Conservation (phyloP, 2,797 vertebrate species). For the Halcyon smyrnensis region DNA sequence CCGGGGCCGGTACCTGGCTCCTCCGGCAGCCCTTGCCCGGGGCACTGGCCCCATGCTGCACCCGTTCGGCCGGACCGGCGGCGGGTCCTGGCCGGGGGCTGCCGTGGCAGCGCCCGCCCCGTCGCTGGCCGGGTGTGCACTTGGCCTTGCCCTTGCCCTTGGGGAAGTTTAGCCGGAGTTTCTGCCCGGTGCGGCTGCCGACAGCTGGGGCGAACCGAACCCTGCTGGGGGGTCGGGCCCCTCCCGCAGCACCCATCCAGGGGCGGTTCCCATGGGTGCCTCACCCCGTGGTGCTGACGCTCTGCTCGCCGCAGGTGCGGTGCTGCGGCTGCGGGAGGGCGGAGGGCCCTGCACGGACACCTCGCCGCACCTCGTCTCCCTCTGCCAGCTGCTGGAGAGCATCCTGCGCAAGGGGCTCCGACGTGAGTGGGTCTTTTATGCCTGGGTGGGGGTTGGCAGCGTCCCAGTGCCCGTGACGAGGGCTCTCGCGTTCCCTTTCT, state of each 20-base stretch:
- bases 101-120: not conserved
- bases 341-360: constrained; percentile 72
- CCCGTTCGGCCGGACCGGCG: not conserved
- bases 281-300: not conserved
- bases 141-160: too few species aligned
- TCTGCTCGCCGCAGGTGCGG: constrained; percentile 69
- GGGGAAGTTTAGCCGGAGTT: not conserved
- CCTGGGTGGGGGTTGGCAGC: fast-evolving
- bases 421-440: constrained; percentile 73
- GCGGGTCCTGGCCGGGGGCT: not conserved
- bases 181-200: not conserved
- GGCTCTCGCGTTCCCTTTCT: fast-evolving
- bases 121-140: not conserved
- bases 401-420: constrained; percentile 87
- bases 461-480: fast-evolving
- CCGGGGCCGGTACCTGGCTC: fast-evolving
- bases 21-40: not conserved
- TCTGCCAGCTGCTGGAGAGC: constrained; percentile 84
- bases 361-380: constrained; percentile 77
- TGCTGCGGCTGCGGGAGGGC: constrained; percentile 80
- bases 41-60: not conserved
- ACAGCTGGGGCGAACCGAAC: not conserved
- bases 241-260: not conserved
- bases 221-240: fast-evolving
- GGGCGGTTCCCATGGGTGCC: not conserved